Evolutionary conservation across 1,140 invertebrate genomes (phyloP).

Genomic region (Amyelois transitella): DNA sequence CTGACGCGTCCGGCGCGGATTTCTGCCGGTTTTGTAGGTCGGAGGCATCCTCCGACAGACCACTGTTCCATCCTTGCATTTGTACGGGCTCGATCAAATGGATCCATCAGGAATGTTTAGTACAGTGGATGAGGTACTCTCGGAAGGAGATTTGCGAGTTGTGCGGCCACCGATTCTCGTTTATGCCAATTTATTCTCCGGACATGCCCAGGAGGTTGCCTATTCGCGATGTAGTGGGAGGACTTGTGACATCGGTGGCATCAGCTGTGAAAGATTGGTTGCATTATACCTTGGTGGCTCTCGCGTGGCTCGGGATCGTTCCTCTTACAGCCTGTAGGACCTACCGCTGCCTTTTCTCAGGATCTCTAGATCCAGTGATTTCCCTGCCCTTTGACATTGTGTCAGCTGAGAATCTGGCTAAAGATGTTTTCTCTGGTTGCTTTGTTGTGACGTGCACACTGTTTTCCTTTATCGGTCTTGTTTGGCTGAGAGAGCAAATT

Average conservation of each 20-base stretch:
- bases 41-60: constrained; percentile 86
- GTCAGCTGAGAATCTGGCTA: constrained; percentile 93
- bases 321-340: constrained; percentile 97
- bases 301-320: constrained; percentile 98
- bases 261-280: constrained; percentile 97
- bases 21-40: constrained; percentile 98
- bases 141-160: constrained; percentile 99
- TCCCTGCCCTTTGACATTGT: constrained; percentile 94
- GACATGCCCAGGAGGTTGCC: constrained; percentile 98
- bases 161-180: constrained; percentile 98
- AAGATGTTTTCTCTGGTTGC: constrained; percentile 96
- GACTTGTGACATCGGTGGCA: constrained; percentile 90
- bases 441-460: constrained; percentile 97
- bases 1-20: constrained; percentile 77
- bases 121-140: constrained; percentile 95
- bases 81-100: constrained; percentile 99
- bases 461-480: constrained; percentile 96
- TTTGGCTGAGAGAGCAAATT: constrained; percentile 99
- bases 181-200: constrained; percentile 98
- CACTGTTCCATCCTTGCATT: constrained; percentile 98
- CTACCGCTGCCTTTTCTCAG: constrained; percentile 93
- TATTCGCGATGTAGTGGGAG: constrained; percentile 90
- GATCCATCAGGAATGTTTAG: constrained; percentile 95
- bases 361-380: constrained; percentile 88
- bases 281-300: constrained; percentile 95